Conservation (phyloP, 2,113 vertebrate species). For the Stercorarius parasiticus region DNA sequence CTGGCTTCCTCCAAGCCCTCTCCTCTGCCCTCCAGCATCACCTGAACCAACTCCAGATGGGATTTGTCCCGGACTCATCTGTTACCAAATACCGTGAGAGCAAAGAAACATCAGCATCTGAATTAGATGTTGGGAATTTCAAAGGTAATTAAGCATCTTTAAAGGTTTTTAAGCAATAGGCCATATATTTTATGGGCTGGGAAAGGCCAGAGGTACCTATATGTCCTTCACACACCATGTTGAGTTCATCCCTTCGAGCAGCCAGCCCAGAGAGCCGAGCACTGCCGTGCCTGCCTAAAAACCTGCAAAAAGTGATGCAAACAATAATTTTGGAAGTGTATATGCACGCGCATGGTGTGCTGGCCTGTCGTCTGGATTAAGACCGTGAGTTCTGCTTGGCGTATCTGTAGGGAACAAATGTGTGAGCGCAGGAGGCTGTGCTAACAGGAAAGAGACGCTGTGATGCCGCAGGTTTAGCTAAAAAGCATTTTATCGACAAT, state of each 20-base stretch:
- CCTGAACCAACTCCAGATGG: too few relatives aligned
- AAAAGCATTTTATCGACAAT: neutral
- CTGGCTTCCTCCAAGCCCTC: neutral
- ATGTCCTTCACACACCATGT: neutral
- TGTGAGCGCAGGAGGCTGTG: neutral
- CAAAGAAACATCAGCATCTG: neutral
- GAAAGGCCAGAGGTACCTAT: neutral
- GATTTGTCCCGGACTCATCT: neutral
- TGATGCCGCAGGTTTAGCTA: neutral
- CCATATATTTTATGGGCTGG: neutral
- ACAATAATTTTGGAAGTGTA: neutral
- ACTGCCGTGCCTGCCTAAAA: neutral
- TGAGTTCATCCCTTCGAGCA: too few relatives aligned
- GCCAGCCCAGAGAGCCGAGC: neutral
- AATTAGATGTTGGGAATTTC: neutral
- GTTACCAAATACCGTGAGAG: neutral
- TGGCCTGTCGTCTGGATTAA: neutral
- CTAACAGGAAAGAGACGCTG: neutral
- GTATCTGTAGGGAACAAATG: neutral
- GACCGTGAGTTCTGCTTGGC: neutral
- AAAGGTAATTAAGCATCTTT: neutral
- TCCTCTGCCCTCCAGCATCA: neutral
- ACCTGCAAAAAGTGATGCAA: neutral
- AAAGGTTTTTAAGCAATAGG: neutral
- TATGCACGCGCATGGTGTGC: neutral